Percentiles rank a stretch among this genome's conserved stretches.
These are phyloP conservation scores for Drosophila mercatorum DNA, from an alignment of 2,888 invertebrate genomes.

Conservation along the genomic window DNA sequence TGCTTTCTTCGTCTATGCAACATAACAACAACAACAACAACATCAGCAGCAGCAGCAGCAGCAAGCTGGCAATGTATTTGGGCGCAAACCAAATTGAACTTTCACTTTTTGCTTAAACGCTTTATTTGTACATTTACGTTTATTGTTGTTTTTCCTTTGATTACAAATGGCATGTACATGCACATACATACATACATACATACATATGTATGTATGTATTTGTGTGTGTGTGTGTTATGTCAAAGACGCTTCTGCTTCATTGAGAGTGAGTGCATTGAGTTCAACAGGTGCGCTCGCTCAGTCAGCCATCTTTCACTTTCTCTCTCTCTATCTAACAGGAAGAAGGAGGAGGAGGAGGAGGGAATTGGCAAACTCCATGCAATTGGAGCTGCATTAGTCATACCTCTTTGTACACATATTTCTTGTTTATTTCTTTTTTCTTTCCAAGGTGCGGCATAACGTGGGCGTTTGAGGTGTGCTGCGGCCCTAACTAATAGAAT, in stretches of 20 bases:
- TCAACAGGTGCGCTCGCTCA: slow-evolving; percentile 63
- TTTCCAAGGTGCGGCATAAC: slow-evolving; percentile 28
- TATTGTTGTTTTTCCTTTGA: slow-evolving; percentile 55
- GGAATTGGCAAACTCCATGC: slow-evolving; percentile 10
- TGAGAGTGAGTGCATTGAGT: slow-evolving; percentile 41
- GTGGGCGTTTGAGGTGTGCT: slow-evolving; percentile 34
- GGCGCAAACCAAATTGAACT: slow-evolving; percentile 74
- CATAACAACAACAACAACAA: slow-evolving; percentile 29
- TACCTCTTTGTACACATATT: slow-evolving; percentile 3
- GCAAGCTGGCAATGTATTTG: slow-evolving; percentile 58
- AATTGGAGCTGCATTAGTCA: slow-evolving; percentile 60
- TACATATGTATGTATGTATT: no score
- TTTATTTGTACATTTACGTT: slow-evolving; percentile 55
- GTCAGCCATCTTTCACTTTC: slow-evolving; percentile 66
- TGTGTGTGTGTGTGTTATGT: slow-evolving; percentile 50
- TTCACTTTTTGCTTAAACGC: slow-evolving; percentile 71
- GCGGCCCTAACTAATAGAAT: slow-evolving; percentile 64
- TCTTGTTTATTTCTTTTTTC: not conserved
- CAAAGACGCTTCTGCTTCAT: slow-evolving; percentile 55
- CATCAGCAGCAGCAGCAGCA: slow-evolving; percentile 24
- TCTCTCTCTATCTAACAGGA: slow-evolving; percentile 45
- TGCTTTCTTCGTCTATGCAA: slow-evolving; percentile 61
- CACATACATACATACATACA: not conserved
- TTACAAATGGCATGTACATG: slow-evolving; percentile 45
- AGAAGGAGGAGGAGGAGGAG: not conserved